Conservation (phyloP, 1,140 invertebrate genomes). For the Drosophila seguyi region DNA sequence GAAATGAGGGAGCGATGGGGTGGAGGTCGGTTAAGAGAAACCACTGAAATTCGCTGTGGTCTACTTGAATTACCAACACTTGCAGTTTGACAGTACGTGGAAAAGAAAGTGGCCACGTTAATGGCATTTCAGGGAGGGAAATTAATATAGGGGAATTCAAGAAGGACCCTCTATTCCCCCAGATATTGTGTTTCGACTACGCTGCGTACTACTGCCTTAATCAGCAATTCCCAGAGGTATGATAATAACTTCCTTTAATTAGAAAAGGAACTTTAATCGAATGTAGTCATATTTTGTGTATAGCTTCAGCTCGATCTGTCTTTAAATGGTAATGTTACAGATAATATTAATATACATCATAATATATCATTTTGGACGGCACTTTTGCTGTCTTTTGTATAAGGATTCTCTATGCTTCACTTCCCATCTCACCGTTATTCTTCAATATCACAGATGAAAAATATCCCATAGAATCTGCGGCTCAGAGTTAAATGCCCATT, state of each 20-base stretch:
- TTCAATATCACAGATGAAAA: not conserved
- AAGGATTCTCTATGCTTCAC: not conserved
- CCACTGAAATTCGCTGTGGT: conserved; percentile 34
- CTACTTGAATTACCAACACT: conserved; percentile 44
- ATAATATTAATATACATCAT: not conserved
- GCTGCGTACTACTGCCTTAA: not conserved
- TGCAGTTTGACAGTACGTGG: conserved; percentile 19
- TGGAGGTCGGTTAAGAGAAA: conserved; percentile 16
- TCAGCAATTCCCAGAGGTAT: not conserved
- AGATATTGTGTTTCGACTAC: not conserved
- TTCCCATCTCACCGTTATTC: not conserved
- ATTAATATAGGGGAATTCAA: conserved; percentile 15
- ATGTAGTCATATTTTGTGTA: too few species aligned
- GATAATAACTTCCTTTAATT: not conserved
- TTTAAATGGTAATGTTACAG: not conserved
- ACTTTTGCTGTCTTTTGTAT: not conserved
- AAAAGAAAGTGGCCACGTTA: conserved; percentile 28
- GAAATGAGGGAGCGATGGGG: not conserved
- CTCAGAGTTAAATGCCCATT: conserved; percentile 3
- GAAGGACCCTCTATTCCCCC: not conserved
- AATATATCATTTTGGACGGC: not conserved
- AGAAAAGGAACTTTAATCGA: not conserved
- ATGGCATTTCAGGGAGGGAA: conserved; percentile 18
- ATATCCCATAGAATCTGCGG: not conserved
- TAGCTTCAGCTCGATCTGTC: not conserved